Percentiles rank a stretch among this genome's conserved stretches.
Evolutionary conservation across 2,888 invertebrate genomes (phyloP).

Genomic region (Colletes collaris): DNA sequence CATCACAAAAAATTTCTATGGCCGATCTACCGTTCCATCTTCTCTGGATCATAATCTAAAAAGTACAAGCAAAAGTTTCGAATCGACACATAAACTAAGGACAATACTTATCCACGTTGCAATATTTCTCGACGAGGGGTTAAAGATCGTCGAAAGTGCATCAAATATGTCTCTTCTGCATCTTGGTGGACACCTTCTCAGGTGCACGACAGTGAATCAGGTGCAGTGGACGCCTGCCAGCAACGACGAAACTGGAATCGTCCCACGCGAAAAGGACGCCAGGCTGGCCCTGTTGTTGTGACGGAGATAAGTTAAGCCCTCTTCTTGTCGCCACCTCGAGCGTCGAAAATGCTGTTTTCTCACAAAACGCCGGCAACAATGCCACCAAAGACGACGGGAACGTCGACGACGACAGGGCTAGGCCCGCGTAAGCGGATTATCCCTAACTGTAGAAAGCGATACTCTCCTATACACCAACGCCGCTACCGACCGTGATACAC

Average conservation of each 20-base stretch:
- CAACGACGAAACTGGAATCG: slow-evolving; percentile 11
- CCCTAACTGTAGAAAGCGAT: slow-evolving; percentile 75
- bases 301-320: slow-evolving; percentile 81
- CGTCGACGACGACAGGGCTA: slow-evolving; percentile 51
- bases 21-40: too few relatives aligned
- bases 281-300: slow-evolving; percentile 72
- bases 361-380: slow-evolving; percentile 81
- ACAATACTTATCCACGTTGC: too few relatives aligned
- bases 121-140: background rate
- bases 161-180: too few relatives aligned
- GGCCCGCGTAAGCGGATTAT: slow-evolving; percentile 80
- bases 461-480: slow-evolving; percentile 54
- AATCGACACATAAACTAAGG: too few relatives aligned
- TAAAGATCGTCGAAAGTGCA: background rate
- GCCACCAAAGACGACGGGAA: slow-evolving; percentile 66
- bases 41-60: too few relatives aligned
- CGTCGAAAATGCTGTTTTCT: slow-evolving; percentile 83
- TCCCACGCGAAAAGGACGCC: slow-evolving; percentile 41
- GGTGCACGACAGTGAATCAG: slow-evolving; percentile 39
- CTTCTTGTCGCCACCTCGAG: slow-evolving; percentile 82
- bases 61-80: too few relatives aligned
- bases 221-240: slow-evolving; percentile 32
- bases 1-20: too few relatives aligned
- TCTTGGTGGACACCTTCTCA: background rate
- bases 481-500: slow-evolving; percentile 38